phyloP scores from a whole-genome alignment of 2,113 vertebrate genomes.

The Antechinus stuartii region DNA sequence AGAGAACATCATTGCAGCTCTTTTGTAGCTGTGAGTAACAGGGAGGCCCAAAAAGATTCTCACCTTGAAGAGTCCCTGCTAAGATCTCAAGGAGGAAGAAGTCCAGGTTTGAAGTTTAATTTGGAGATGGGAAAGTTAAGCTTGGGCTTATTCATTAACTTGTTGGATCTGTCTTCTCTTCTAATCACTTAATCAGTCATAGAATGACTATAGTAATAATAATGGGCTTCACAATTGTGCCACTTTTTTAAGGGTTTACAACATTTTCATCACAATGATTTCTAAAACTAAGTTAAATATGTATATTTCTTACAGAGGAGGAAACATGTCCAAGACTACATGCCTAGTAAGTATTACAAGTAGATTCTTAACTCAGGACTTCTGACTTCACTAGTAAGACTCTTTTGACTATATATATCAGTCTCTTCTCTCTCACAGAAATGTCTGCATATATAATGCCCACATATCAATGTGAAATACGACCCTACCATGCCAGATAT shows the following conservation, averaged over 20 bases:
- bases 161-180: not conserved
- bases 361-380: not conserved
- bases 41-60: not conserved
- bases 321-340: not conserved
- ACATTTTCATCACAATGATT: not conserved
- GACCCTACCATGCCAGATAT: not conserved
- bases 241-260: not conserved
- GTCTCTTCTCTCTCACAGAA: not conserved
- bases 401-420: not conserved
- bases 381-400: not conserved
- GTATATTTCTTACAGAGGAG: not conserved
- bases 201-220: not conserved
- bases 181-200: not conserved
- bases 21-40: not conserved
- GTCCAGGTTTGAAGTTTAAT: not conserved
- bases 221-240: not conserved
- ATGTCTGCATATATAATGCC: not conserved
- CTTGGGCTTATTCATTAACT: not conserved
- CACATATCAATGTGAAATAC: not conserved
- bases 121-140: not conserved
- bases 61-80: not conserved
- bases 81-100: not conserved
- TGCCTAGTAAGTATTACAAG: not conserved
- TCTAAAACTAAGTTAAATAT: not conserved
- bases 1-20: not conserved